Evolutionary conservation across 2,888 invertebrate species (phyloP).

Genomic region (Acanthosepion lycidas): DNA sequence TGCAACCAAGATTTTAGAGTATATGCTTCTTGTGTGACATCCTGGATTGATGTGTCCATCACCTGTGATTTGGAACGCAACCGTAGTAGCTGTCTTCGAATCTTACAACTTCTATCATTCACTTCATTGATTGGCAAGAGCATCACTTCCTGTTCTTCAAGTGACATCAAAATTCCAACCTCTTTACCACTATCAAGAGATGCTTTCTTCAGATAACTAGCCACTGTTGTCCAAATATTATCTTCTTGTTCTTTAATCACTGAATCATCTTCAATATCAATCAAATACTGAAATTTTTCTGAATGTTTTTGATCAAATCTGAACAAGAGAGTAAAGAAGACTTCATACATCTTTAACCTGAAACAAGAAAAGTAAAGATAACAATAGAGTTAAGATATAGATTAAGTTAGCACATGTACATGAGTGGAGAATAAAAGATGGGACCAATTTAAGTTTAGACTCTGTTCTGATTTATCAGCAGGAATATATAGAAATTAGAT

Average conservation of each 20-base stretch:
- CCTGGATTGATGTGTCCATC: not conserved
- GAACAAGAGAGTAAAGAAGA: not conserved
- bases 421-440: too few species aligned
- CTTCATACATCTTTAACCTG: not conserved
- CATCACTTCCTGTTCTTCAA: not conserved
- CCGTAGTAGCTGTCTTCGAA: not conserved
- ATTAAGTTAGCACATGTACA: not conserved
- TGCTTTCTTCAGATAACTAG: not conserved
- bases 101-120: not conserved
- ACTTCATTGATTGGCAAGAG: not conserved
- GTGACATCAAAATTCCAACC: not conserved
- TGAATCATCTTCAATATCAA: slow-evolving; percentile 20
- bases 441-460: too few species aligned
- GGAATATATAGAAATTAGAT: too few species aligned
- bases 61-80: not conserved
- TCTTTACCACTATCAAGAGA: not conserved
- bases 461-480: too few species aligned
- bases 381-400: not conserved
- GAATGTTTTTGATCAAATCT: not conserved
- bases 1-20: not conserved
- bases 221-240: not conserved
- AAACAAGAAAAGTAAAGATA: not conserved
- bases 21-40: not conserved
- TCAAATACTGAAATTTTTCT: slow-evolving; percentile 22
- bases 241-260: not conserved